phyloP scores from a whole-genome alignment of 1,140 invertebrate species.

The Thalassaphorura encarpata region DNA sequence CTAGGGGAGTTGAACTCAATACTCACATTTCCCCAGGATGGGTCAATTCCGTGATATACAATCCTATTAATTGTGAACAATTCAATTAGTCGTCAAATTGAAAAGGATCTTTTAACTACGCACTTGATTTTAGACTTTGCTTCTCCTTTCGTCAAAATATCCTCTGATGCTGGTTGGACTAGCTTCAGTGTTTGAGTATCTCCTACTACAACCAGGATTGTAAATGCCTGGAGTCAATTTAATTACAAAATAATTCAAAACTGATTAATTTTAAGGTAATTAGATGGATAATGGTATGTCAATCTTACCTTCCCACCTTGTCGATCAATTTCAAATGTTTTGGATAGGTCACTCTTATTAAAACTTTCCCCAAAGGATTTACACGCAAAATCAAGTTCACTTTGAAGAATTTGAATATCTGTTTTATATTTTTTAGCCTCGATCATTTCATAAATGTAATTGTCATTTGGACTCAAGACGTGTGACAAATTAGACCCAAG shows the following conservation, averaged over 20 bases:
- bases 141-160: slow-evolving; percentile 5
- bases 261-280: too few species aligned
- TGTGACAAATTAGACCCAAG: not conserved
- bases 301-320: not conserved
- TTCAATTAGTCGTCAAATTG: not conserved
- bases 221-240: too few species aligned
- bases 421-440: not conserved
- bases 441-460: not conserved
- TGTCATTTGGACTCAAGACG: not conserved
- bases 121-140: slow-evolving; percentile 14
- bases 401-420: not conserved
- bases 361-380: not conserved
- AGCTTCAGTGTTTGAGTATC: not conserved
- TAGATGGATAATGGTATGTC: too few species aligned
- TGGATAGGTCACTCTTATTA: not conserved
- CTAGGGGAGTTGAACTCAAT: not conserved
- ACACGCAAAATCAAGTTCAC: not conserved
- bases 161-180: not conserved
- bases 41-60: not conserved
- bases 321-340: not conserved
- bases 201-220: not conserved
- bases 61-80: not conserved
- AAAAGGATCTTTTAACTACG: not conserved
- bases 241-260: too few species aligned
- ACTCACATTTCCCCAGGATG: not conserved